Conservation (phyloP, 1,140 invertebrate genomes). For the Hypsibius dujardini region DNA sequence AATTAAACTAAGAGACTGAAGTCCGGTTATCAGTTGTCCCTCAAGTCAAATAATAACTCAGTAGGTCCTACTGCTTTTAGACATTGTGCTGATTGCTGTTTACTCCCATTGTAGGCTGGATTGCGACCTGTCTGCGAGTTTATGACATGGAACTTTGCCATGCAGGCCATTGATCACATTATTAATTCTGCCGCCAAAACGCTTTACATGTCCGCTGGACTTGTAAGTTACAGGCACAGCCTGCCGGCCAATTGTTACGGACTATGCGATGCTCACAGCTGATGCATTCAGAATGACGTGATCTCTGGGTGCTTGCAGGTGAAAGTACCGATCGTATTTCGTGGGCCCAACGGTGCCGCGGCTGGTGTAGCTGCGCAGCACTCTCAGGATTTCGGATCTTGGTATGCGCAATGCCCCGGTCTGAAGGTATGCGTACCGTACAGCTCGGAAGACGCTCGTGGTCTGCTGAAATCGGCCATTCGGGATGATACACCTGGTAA, state of each 20-base stretch:
- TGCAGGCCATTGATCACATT: conserved; percentile 98
- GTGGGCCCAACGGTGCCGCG: conserved; percentile 93
- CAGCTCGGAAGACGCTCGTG: conserved; percentile 76
- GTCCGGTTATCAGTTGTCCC: no score
- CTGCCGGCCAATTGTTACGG: neutral
- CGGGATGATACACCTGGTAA: conserved; percentile 49
- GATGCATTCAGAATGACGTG: conserved; percentile 21
- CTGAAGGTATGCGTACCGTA: conserved; percentile 84
- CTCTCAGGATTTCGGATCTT: conserved; percentile 92
- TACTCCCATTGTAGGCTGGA: conserved; percentile 46
- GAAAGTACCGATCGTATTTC: conserved; percentile 89
- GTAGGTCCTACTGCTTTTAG: no score
- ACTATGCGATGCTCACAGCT: neutral
- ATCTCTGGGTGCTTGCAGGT: conserved; percentile 34
- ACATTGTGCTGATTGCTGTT: conserved; percentile 13
- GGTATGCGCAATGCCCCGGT: conserved; percentile 92
- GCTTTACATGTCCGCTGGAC: conserved; percentile 94
- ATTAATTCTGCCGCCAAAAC: conserved; percentile 98
- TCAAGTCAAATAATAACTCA: conserved; percentile 19
- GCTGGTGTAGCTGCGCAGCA: conserved; percentile 95
- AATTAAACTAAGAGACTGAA: no score
- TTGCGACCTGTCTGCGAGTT: conserved; percentile 94
- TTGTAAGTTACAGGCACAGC: conserved; percentile 36
- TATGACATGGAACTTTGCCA: conserved; percentile 99
- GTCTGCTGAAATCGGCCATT: conserved; percentile 82